phyloP scores from a whole-genome alignment of 2,113 vertebrate species.

The Notothenia rossii region DNA sequence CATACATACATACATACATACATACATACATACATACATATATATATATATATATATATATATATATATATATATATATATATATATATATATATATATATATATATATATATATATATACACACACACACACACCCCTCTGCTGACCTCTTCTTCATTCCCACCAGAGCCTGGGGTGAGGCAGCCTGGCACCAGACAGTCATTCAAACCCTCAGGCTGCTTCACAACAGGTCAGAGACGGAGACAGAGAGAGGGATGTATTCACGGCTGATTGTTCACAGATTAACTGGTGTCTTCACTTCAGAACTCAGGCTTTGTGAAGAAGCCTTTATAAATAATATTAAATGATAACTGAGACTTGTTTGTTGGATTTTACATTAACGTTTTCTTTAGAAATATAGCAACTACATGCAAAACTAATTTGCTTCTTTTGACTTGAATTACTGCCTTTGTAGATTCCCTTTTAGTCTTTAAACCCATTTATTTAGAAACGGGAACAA shows the following conservation, averaged over 20 bases:
- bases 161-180: conserved; percentile 81
- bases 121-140: conserved; percentile 43
- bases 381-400: conserved; percentile 62
- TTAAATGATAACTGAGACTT: conserved; percentile 13
- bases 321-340: conserved; percentile 10
- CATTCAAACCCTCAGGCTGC: conserved; percentile 82
- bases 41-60: too few relatives aligned
- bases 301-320: conserved; percentile 27
- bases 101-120: too few relatives aligned
- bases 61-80: too few relatives aligned
- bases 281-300: conserved; percentile 50
- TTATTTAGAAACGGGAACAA: conserved; percentile 69
- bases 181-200: conserved; percentile 87
- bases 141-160: conserved; percentile 82
- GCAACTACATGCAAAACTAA: conserved; percentile 63
- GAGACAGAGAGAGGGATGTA: conserved; percentile 32
- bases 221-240: conserved; percentile 78
- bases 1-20: conserved; percentile 30
- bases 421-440: conserved; percentile 67
- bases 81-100: too few relatives aligned
- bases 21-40: conserved; percentile 28
- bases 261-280: conserved; percentile 51
- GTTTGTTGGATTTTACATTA: conserved; percentile 49
- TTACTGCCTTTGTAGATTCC: conserved; percentile 77
- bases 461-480: conserved; percentile 65